A percentile compares a stretch with the other conserved stretches of the same genome.
Conservation (phyloP, 2,797 vertebrate species). For the Molossus molossus region DNA sequence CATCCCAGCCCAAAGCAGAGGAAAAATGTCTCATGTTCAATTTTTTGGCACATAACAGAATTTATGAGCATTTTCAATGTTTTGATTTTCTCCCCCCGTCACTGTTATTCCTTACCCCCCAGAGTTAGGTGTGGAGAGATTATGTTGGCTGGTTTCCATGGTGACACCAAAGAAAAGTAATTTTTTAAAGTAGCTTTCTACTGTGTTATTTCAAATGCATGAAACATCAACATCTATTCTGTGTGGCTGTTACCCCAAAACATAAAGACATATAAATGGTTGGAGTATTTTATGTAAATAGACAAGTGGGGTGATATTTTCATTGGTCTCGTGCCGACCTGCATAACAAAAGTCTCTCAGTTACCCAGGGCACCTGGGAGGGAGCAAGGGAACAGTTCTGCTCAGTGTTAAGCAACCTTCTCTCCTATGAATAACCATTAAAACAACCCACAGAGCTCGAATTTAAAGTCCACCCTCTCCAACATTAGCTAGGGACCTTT, state of each 20-base stretch:
- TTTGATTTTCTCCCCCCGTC: conserved; percentile 77
- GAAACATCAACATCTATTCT: conserved; percentile 87
- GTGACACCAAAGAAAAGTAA: conserved; percentile 88
- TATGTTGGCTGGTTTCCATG: conserved; percentile 89
- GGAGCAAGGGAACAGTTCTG: conserved; percentile 69
- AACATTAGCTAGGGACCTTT: conserved; percentile 70
- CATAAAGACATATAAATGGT: conserved; percentile 83
- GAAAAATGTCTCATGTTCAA: conserved; percentile 81
- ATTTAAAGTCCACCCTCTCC: conserved; percentile 65
- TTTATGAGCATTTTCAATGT: conserved; percentile 83
- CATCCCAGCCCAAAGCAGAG: conserved; percentile 80
- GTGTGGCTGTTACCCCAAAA: conserved; percentile 85
- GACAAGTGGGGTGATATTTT: conserved; percentile 88
- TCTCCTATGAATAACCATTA: conserved; percentile 87
- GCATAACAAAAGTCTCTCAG: conserved; percentile 90
- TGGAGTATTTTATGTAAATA: conserved; percentile 86
- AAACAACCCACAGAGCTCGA: not conserved
- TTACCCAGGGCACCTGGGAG: conserved; percentile 89
- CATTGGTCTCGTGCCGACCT: conserved; percentile 87
- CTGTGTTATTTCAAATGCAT: conserved; percentile 88
- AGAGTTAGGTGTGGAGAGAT: conserved; percentile 85
- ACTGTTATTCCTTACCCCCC: conserved; percentile 83
- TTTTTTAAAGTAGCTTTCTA: conserved; percentile 88
- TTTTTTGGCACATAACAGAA: conserved; percentile 74
- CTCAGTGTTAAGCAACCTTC: conserved; percentile 85